Conservation (phyloP, 2,888 invertebrate species). For the Epirrhoe alternata region DNA sequence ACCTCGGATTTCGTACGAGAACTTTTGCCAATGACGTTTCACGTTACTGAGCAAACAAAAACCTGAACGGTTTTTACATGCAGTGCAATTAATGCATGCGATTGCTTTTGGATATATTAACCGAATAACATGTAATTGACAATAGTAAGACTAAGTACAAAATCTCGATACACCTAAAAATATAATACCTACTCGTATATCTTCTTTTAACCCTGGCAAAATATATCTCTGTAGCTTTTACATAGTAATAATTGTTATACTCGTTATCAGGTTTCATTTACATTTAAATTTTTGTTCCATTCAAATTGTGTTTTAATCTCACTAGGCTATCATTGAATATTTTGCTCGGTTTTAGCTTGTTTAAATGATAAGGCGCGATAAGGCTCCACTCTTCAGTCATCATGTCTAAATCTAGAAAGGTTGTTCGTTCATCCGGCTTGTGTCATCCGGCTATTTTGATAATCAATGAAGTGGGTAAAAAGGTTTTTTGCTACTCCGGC, state of each 20-base stretch:
- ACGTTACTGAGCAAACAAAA: constrained; percentile 48
- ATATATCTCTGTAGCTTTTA: constrained; percentile 3
- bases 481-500: background rate
- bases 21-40: constrained; percentile 56
- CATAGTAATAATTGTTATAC: constrained; percentile 9
- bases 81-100: constrained; percentile 29
- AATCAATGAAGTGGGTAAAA: background rate
- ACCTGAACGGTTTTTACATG: constrained; percentile 34
- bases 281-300: constrained; percentile 33
- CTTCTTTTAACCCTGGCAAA: no score
- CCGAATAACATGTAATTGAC: no score
- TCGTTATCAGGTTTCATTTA: constrained; percentile 24
- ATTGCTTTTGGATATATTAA: constrained; percentile 20
- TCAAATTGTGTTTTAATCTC: constrained; percentile 37
- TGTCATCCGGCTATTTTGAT: constrained; percentile 4
- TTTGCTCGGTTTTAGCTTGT: constrained; percentile 30
- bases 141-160: no score
- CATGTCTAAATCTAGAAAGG: constrained; percentile 18
- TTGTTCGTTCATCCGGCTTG: constrained; percentile 2
- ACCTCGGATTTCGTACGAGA: constrained; percentile 40
- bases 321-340: constrained; percentile 34
- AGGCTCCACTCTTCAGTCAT: constrained; percentile 21
- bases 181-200: no score
- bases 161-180: no score
- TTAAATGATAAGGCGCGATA: constrained; percentile 28